Base-by-base conservation (phyloP, 2,888 invertebrate genomes). In the Leptura quadrifasciata region DNA sequence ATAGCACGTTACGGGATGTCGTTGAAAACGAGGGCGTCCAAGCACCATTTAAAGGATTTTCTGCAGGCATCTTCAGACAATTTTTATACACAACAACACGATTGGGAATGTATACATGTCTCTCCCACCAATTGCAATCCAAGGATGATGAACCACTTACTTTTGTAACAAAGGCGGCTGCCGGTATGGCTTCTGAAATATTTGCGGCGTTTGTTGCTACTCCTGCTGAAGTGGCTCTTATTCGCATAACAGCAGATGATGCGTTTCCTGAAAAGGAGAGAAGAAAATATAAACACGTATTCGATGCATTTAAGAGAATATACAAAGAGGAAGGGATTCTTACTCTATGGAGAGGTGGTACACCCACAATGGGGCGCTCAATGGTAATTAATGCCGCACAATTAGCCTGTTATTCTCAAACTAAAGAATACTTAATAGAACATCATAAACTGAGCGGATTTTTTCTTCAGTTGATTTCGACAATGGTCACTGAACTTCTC, bases 371-470 rank as follows among this genome's bases (percentile, higher is more conserved):
- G 88, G 94, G 94, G 0, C 91, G 96, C 71, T 98, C 99, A 0
- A 98, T 98, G 97, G 98, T 99, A 1, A 99, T 99, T n/a, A 99
- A 99, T 90, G 98, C 97, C 55, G 98, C 98, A 0, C 99, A 99
- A 88, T 92, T 99, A 81, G 96, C 98, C 72, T 97, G 98, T 0
- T 99, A 99, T 90, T 98, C 98, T 87, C 99, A 95, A 93, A 93
- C 93, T 8, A 94, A 94, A 89, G 92, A 94, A 20, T 2, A n/a
- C 31, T 47, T 75, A 2, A 27, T 31, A n/a, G 21, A 67, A 15
- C 4, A 63, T 12, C 20, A 64, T 39, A 86, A 89, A 82, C 89
- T 91, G 86, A 95, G 95, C 77, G 94, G 97, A 79, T 95, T 99
- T 79, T 89, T 93, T 80, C 92, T 97, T 61, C 98, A 99, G 90